Evolutionary conservation across 2,888 invertebrate genomes (phyloP).

Genomic region (Drosophila aldrichi): DNA sequence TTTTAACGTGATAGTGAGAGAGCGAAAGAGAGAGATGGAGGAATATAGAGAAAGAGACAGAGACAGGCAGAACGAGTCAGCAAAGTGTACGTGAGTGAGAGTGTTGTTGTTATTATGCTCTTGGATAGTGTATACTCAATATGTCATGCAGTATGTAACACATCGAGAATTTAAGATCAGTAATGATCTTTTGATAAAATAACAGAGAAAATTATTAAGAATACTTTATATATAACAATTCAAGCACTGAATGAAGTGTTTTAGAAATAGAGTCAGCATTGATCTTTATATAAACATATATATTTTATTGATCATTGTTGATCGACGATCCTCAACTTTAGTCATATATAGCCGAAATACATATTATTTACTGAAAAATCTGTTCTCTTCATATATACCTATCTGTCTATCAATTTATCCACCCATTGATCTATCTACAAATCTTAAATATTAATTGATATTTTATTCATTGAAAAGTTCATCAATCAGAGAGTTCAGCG

Average conservation of each 20-base stretch:
- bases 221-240: neutral
- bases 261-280: neutral
- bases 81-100: constrained; percentile 71
- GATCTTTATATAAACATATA: neutral
- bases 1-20: constrained; percentile 9
- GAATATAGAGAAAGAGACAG: constrained; percentile 1
- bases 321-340: neutral
- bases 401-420: neutral
- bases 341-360: neutral
- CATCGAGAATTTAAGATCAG: neutral
- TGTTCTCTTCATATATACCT: neutral
- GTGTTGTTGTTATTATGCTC: constrained; percentile 51
- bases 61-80: neutral
- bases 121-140: neutral
- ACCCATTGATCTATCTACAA: neutral
- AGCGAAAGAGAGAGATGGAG: constrained; percentile 5
- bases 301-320: neutral
- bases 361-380: neutral
- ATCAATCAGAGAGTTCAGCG: neutral
- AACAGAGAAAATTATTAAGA: too few species aligned
- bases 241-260: neutral
- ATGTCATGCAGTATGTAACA: neutral
- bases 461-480: neutral
- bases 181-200: neutral
- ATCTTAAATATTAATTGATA: too few species aligned